phyloP scores from a whole-genome alignment of 2,113 vertebrate species.

The Aegithalos caudatus region DNA sequence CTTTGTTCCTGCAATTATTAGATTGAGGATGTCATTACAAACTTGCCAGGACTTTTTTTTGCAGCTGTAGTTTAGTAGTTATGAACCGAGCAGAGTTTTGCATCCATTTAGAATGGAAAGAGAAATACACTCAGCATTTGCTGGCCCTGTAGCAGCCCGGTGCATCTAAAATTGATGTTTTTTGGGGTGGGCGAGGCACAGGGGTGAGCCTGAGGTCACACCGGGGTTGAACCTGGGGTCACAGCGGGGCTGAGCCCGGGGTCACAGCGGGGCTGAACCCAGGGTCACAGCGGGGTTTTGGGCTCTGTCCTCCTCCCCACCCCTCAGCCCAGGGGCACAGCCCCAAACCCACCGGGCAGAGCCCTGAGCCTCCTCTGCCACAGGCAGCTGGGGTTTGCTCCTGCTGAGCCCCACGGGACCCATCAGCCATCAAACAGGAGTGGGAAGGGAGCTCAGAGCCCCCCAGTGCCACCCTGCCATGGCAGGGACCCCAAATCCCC shows the following conservation, averaged over 20 bases:
- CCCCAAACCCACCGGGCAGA: accelerated
- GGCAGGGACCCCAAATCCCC: too few relatives aligned
- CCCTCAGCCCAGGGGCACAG: accelerated
- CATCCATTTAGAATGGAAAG: neutral
- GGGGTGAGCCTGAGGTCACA: too few relatives aligned
- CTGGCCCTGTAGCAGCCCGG: accelerated
- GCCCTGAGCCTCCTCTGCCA: too few relatives aligned
- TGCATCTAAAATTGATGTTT: neutral
- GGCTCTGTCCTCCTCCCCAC: neutral
- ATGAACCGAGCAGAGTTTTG: conserved; percentile 13
- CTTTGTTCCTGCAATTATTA: conserved; percentile 63
- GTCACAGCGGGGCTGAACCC: neutral
- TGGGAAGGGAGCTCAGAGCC: neutral
- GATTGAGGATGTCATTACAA: conserved; percentile 47
- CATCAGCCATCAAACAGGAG: accelerated
- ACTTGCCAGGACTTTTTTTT: conserved; percentile 21
- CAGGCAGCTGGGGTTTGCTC: too few relatives aligned
- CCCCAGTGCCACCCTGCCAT: neutral
- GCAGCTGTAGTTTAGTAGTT: neutral
- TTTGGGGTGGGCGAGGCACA: accelerated
- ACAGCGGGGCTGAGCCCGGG: too few relatives aligned
- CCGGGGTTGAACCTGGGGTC: too few relatives aligned
- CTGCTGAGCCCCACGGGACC: too few relatives aligned
- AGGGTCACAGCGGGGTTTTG: accelerated
- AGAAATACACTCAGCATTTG: neutral